Base-by-base conservation (phyloP, 1,140 invertebrate genomes). In the Pseudomyrmex concolor region DNA sequence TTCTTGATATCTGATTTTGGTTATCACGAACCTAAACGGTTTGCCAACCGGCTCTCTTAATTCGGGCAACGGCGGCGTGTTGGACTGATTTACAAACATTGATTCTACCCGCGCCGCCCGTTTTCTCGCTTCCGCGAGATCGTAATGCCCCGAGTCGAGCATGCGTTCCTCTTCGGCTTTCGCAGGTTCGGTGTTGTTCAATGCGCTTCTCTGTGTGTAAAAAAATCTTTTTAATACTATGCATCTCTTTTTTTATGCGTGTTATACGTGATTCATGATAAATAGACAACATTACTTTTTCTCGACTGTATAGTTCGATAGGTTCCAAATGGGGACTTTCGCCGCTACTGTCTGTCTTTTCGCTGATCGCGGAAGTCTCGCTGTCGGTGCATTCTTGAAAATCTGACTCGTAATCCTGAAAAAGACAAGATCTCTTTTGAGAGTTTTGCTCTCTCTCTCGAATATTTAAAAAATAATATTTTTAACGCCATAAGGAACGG, bases 141-240 rank as follows among this genome's bases (percentile, higher is more conserved):
- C 96, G 89, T 96, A 96, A 89, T 95, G 95, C 84, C 96, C 96
- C 8, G 96, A 97, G 94, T 97, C 96, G 50, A 95, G 89, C 95
- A 96, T 96, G 67, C 93, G 94, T 86, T 97, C 96, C 85, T 96
- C 95, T 87, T 96, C 95, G 55, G 89, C 89, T 85, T 93, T 94
- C 22, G 86, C 89, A 64, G 85, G 57, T 66, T 91, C 85, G 7
- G 78, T 90, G 43, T 34, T 34, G 5, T 88, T 91, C 45, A 92
- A 43, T 45, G 85, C 51, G 73, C 78, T 88, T 64, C 88, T 85
- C 89, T 91, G 43, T 43, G 34, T 34, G 34, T 34, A 5, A 86
- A 88, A 12, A 12, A 77, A 10, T 73, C 55, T 62, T 45, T n/a
- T 7, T 68, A 5, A 86, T 74, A 83, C 48, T 43, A 15, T 66